phyloP scores from a whole-genome alignment of 2,888 invertebrate genomes.

The Timema podura region DNA sequence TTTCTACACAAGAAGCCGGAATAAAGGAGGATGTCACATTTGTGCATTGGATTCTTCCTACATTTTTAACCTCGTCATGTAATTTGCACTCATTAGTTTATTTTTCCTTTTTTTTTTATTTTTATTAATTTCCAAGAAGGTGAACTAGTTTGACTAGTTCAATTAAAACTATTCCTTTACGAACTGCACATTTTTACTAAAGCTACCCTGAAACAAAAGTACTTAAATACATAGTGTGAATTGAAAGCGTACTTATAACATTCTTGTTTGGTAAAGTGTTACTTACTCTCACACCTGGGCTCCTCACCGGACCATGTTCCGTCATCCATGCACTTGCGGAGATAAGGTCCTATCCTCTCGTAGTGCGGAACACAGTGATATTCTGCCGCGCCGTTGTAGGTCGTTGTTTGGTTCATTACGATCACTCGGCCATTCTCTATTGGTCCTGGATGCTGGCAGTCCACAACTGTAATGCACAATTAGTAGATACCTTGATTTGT shows the following conservation, averaged over 20 bases:
- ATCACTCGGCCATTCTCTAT: constrained; percentile 85
- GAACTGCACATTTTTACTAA: neutral
- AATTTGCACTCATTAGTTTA: too few relatives aligned
- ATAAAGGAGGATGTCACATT: neutral
- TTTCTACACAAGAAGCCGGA: neutral
- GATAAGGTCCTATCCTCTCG: constrained; percentile 74
- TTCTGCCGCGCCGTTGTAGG: constrained; percentile 80
- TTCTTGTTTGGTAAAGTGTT: neutral
- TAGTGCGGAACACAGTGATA: constrained; percentile 86
- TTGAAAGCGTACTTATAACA: neutral
- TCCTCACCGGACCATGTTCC: constrained; percentile 85
- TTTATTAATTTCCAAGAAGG: too few relatives aligned
- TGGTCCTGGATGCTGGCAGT: constrained; percentile 73
- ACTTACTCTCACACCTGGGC: constrained; percentile 71
- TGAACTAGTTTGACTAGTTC: too few relatives aligned
- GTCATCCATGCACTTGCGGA: constrained; percentile 78
- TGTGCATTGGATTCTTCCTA: neutral
- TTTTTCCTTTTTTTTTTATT: too few relatives aligned
- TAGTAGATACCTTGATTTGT: too few relatives aligned
- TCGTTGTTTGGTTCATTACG: constrained; percentile 76
- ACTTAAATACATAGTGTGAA: too few relatives aligned
- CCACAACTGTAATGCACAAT: constrained; percentile 59
- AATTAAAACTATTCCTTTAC: neutral
- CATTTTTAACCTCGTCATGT: neutral
- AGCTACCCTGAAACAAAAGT: too few relatives aligned